Conservation (phyloP, 2,797 vertebrate species). For the Morus bassanus region DNA sequence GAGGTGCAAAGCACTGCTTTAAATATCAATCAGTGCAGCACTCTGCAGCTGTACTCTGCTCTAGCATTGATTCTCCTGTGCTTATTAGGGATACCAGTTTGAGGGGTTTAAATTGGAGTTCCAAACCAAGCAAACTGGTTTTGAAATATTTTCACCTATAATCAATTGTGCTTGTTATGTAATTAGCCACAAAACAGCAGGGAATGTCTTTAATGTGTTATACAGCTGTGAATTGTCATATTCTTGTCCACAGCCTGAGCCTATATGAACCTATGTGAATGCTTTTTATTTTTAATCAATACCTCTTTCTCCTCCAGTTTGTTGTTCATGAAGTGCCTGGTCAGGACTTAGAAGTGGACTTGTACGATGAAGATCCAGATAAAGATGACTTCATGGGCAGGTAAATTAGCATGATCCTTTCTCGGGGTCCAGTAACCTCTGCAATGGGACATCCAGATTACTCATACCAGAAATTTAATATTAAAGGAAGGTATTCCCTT, state of each 20-base stretch:
- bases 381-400: conserved; percentile 95
- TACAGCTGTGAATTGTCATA: background rate
- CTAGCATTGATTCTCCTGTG: background rate
- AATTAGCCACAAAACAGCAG: background rate
- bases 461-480: background rate
- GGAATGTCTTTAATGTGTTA: background rate
- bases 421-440: background rate
- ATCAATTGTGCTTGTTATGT: background rate
- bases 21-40: conserved; percentile 31
- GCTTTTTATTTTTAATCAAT: background rate
- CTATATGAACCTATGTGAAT: background rate
- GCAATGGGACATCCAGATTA: background rate
- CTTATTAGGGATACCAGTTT: background rate
- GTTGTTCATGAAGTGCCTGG: conserved; percentile 93
- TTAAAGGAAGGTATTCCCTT: background rate
- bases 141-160: background rate
- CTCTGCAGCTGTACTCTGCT: background rate
- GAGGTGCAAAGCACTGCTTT: conserved; percentile 21
- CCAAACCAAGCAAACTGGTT: background rate
- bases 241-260: background rate
- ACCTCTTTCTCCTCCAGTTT: conserved; percentile 76
- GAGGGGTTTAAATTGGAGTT: background rate
- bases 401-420: conserved; percentile 68
- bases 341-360: conserved; percentile 91
- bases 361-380: conserved; percentile 93